Evolutionary conservation across 35 echinoderm and acorn worm species (phyloP).

Genomic region (Chiridota heheva): DNA sequence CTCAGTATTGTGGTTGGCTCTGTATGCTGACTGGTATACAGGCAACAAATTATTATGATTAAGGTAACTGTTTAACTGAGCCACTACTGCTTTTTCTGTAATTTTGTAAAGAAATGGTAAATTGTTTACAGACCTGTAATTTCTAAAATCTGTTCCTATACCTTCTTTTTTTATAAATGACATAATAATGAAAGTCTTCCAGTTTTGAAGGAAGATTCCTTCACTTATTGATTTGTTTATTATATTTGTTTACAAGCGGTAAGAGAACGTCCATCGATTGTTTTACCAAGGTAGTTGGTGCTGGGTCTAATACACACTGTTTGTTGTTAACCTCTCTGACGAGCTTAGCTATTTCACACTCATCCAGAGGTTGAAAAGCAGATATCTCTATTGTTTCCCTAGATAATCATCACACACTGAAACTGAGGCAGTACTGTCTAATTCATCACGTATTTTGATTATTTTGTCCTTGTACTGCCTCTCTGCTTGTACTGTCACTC

Average conservation of each 20-base stretch:
- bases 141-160: neutral
- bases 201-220: neutral
- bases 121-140: constrained; percentile 14
- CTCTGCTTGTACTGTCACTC: too few species aligned
- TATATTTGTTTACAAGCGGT: neutral
- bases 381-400: too few species aligned
- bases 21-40: neutral
- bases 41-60: neutral
- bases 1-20: neutral
- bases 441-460: too few species aligned
- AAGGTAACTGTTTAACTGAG: neutral
- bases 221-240: neutral
- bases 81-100: neutral
- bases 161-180: neutral
- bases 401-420: too few species aligned
- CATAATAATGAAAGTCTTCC: neutral
- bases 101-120: constrained; percentile 2
- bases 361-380: too few species aligned
- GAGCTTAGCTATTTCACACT: too few species aligned
- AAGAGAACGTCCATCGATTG: neutral
- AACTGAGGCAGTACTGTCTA: too few species aligned
- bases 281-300: constrained; percentile 7
- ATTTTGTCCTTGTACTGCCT: too few species aligned
- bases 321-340: too few species aligned
- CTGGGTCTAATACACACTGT: too few species aligned